Evolutionary conservation across 1,140 invertebrate species (phyloP).

Genomic region (Agraylea sexmaculata): DNA sequence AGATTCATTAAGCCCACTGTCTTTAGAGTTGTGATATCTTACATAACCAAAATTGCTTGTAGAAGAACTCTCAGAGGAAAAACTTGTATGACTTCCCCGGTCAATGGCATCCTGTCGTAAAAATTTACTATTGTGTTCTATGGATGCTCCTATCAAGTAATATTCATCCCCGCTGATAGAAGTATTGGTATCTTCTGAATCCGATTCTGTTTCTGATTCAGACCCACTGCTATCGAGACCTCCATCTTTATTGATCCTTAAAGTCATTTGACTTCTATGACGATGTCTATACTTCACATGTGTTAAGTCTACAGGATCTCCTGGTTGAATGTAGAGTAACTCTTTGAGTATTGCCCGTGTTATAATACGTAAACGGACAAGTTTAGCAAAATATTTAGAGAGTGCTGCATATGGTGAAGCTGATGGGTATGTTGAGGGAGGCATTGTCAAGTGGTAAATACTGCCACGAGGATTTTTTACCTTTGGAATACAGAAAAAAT

Average conservation of each 20-base stretch:
- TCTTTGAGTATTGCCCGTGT: slow-evolving; percentile 57
- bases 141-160: slow-evolving; percentile 10
- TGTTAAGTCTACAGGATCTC: slow-evolving; percentile 43
- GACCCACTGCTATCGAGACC: slow-evolving; percentile 39
- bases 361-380: slow-evolving; percentile 59
- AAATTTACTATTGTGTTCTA: slow-evolving; percentile 26
- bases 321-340: slow-evolving; percentile 47
- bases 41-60: slow-evolving; percentile 51
- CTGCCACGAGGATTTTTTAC: slow-evolving; percentile 26
- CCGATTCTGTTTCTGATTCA: slow-evolving; percentile 26
- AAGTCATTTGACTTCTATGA: slow-evolving; percentile 44
- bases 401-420: slow-evolving; percentile 57
- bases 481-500: slow-evolving; percentile 23
- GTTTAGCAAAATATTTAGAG: slow-evolving; percentile 59
- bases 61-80: slow-evolving; percentile 37
- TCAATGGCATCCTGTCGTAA: slow-evolving; percentile 47
- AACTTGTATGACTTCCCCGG: slow-evolving; percentile 27
- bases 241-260: slow-evolving; percentile 38
- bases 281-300: slow-evolving; percentile 38
- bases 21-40: slow-evolving; percentile 43
- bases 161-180: slow-evolving; percentile 9
- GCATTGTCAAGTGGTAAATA: slow-evolving; percentile 44
- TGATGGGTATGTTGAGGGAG: slow-evolving; percentile 49
- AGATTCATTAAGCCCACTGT: slow-evolving; percentile 1
- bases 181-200: slow-evolving; percentile 29